These are phyloP conservation scores for Ceratothoa steindachneri DNA, from an alignment of 2,888 invertebrate genomes.

Conservation along the genomic window DNA sequence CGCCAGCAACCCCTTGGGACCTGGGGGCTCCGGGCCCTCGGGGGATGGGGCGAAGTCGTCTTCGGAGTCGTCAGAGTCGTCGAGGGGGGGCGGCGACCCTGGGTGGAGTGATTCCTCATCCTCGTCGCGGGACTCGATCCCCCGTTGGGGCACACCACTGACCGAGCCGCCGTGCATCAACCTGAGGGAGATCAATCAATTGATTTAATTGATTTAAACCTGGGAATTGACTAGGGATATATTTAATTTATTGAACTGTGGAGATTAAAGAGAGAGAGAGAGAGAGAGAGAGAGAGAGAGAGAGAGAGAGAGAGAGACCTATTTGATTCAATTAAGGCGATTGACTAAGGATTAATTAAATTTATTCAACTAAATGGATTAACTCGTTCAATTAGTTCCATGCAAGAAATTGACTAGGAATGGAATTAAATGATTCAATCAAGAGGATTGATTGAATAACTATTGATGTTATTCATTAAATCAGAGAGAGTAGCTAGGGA, in stretches of 20 bases:
- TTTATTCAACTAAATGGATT: no score
- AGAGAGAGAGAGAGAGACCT: background rate
- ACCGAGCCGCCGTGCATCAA: background rate
- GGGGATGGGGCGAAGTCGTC: conserved; percentile 21
- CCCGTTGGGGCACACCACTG: conserved; percentile 9
- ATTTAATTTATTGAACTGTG: background rate
- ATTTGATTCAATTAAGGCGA: no score
- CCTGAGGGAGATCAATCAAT: background rate
- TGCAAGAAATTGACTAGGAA: no score
- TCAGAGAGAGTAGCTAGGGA: no score
- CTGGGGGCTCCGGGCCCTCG: background rate
- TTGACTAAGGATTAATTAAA: no score
- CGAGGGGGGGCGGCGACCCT: conserved; percentile 32
- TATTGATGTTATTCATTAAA: no score
- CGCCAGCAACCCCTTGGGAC: background rate
- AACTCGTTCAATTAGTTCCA: no score
- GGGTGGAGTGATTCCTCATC: conserved; percentile 38
- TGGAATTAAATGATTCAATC: no score
- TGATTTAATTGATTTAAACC: no score
- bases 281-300: background rate
- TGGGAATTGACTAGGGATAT: no score
- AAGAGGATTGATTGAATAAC: no score
- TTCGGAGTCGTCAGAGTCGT: conserved; percentile 35
- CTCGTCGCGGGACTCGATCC: conserved; percentile 27
- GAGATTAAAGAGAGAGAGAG: background rate